phyloP scores from a whole-genome alignment of 2,797 vertebrate species.

The Cossypha niveicapilla region DNA sequence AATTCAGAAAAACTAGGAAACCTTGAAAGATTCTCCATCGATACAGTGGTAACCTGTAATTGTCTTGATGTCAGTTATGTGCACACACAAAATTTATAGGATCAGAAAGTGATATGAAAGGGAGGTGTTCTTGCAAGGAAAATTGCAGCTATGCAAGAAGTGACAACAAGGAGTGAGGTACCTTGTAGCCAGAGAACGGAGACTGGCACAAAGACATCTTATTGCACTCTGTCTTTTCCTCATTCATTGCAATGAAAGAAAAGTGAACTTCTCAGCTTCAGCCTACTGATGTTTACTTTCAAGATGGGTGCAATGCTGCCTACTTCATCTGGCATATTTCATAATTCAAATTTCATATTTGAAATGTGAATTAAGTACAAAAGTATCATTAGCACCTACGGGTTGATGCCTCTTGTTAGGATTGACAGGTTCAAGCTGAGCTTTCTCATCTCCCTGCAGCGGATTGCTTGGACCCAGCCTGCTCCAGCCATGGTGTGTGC shows the following conservation, averaged over 20 bases:
- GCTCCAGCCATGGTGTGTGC: slow-evolving; percentile 90
- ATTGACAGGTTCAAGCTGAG: background rate
- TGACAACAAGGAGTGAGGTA: background rate
- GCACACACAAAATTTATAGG: background rate
- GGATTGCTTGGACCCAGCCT: slow-evolving; percentile 91
- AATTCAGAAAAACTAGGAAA: slow-evolving; percentile 34
- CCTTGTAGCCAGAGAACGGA: background rate
- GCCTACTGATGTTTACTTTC: background rate
- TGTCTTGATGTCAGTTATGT: background rate
- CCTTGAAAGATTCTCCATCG: background rate
- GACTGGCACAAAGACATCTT: background rate
- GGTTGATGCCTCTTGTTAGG: background rate
- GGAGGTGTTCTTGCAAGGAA: background rate
- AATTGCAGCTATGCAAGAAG: background rate
- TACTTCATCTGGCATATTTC: background rate
- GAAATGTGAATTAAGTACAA: background rate
- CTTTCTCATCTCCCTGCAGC: slow-evolving; percentile 65
- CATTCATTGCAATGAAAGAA: background rate
- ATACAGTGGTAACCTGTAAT: background rate
- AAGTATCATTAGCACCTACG: background rate
- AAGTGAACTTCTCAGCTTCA: background rate
- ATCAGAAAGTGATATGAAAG: background rate
- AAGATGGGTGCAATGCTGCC: background rate
- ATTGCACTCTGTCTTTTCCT: background rate
- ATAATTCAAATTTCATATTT: background rate